Conservation (phyloP, 2,113 vertebrate species). For the Felis chaus region DNA sequence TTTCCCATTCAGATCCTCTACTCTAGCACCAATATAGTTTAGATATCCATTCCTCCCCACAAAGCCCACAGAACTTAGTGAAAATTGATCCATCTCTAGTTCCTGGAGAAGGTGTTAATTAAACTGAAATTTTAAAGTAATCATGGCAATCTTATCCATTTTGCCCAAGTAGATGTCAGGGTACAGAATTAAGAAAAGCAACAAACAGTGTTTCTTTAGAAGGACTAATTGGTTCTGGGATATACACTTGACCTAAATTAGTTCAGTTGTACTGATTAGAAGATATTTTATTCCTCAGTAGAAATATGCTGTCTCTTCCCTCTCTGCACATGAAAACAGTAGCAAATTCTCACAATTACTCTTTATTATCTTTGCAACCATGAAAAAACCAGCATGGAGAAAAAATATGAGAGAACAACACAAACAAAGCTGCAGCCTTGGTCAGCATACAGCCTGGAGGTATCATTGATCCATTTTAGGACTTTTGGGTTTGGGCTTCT, state of each 20-base stretch:
- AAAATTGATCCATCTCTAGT: not conserved
- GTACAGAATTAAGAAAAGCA: not conserved
- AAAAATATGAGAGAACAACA: not conserved
- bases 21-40: not conserved
- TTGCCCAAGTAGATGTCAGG: not conserved
- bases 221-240: not conserved
- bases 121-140: not conserved
- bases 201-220: not conserved
- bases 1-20: not conserved
- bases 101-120: not conserved
- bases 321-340: not conserved
- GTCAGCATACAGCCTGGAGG: not conserved
- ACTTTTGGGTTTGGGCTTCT: not conserved
- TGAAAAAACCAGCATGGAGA: not conserved
- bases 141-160: not conserved
- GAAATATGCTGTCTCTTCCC: not conserved
- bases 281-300: not conserved
- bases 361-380: not conserved
- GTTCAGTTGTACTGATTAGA: not conserved
- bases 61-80: not conserved
- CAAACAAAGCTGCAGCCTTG: accelerated
- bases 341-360: not conserved
- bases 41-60: not conserved
- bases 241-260: not conserved
- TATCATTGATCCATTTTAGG: not conserved